phyloP scores from a whole-genome alignment of 1,140 invertebrate species.

The Copidosoma floridanum region DNA sequence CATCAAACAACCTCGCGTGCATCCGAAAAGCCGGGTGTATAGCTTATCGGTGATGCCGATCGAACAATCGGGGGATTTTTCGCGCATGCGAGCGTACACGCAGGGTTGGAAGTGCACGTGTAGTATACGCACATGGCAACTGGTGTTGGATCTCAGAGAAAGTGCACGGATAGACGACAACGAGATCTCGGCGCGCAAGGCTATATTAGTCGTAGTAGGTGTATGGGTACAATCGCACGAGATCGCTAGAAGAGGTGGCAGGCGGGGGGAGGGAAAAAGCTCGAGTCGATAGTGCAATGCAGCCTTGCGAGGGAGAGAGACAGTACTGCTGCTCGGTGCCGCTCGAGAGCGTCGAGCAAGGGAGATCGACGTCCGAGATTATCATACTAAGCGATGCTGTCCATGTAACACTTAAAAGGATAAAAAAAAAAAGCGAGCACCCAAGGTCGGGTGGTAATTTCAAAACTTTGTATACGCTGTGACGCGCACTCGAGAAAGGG shows the following conservation, averaged over 20 bases:
- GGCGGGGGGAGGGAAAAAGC: neutral
- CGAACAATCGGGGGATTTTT: neutral
- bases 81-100: neutral
- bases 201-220: slow-evolving; percentile 14
- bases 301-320: neutral
- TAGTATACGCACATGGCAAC: neutral
- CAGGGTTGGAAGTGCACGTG: neutral
- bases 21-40: too few relatives aligned
- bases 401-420: slow-evolving; percentile 45
- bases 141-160: neutral
- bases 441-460: slow-evolving; percentile 44
- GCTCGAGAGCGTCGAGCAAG: slow-evolving; percentile 5
- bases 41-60: too few relatives aligned
- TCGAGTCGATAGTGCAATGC: neutral
- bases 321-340: neutral
- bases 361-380: slow-evolving; percentile 43
- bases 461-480: slow-evolving; percentile 38
- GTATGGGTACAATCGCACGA: slow-evolving; percentile 7
- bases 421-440: slow-evolving; percentile 33
- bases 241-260: neutral
- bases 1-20: too few relatives aligned
- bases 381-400: slow-evolving; percentile 44
- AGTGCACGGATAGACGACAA: neutral
- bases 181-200: neutral
- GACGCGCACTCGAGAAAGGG: too few relatives aligned